phyloP scores from a whole-genome alignment of 2,797 vertebrate genomes.

The Psittacula derbiana region DNA sequence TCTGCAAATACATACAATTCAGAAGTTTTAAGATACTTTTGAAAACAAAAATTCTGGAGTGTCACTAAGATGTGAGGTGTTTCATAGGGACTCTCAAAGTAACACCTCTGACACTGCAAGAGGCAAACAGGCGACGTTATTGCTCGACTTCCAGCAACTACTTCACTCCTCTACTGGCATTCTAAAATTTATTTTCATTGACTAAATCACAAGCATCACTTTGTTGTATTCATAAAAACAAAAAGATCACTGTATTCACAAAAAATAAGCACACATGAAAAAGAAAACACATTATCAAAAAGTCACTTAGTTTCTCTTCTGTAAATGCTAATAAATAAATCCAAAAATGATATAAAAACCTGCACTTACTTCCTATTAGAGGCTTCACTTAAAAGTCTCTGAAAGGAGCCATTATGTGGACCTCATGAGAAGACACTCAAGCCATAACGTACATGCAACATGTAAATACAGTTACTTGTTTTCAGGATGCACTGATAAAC shows the following conservation, averaged over 20 bases:
- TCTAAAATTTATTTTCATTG: neutral
- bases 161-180: neutral
- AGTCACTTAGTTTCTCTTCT: neutral
- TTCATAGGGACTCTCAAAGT: neutral
- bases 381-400: neutral
- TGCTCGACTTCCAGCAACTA: neutral
- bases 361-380: neutral
- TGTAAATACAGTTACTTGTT: neutral
- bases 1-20: neutral
- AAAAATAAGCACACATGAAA: neutral
- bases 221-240: neutral
- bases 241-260: neutral
- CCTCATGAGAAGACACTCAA: neutral
- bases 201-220: neutral
- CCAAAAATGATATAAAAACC: neutral
- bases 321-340: neutral
- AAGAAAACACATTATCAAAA: neutral
- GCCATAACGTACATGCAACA: neutral
- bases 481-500: neutral
- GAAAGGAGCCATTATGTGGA: neutral
- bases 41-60: neutral
- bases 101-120: neutral
- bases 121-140: neutral
- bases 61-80: neutral
- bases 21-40: neutral